Evolutionary conservation across 1,140 invertebrate species (phyloP).

Genomic region (Meloidogyne chitwoodi): DNA sequence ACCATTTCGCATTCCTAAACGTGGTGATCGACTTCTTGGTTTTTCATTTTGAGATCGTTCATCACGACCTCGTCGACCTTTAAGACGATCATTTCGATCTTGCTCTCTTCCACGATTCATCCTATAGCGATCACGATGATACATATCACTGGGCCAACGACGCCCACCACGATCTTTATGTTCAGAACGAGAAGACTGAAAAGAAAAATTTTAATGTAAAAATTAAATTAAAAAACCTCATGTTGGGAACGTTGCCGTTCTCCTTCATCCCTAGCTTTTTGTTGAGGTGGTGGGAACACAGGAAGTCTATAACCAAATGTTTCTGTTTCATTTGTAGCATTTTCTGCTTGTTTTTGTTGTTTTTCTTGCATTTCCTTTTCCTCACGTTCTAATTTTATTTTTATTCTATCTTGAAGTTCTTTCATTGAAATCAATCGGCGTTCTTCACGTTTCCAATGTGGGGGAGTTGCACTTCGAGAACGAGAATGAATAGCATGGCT

Average conservation of each 20-base stretch:
- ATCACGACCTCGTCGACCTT: neutral
- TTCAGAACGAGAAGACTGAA: neutral
- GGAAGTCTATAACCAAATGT: conserved; percentile 12
- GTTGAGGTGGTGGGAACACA: neutral
- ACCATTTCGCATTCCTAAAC: conserved; percentile 7
- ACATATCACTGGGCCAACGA: neutral
- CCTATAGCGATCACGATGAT: neutral
- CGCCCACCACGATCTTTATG: neutral
- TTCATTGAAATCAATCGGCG: conserved; percentile 15
- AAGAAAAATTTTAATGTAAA: too few species aligned
- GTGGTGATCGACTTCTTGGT: neutral
- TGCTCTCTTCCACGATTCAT: neutral
- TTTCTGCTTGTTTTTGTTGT: conserved; percentile 4
- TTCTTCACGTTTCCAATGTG: conserved; percentile 38
- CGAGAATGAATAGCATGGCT: conserved; percentile 1
- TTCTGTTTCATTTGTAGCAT: conserved; percentile 11
- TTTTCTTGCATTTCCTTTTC: conserved; percentile 1
- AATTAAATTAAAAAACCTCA: neutral
- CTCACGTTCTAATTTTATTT: conserved; percentile 13
- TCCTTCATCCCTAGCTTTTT: neutral
- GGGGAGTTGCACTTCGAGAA: conserved; percentile 28
- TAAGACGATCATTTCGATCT: neutral
- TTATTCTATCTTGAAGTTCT: conserved; percentile 13
- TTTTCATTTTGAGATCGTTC: neutral
- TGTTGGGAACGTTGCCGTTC: neutral